Evolutionary conservation across 30 jellyfish, hydroid and myxozoan species (phyloP), one percentile per base, ranked within the genome.

Genomic region (Cassiopea andromeda): DNA sequence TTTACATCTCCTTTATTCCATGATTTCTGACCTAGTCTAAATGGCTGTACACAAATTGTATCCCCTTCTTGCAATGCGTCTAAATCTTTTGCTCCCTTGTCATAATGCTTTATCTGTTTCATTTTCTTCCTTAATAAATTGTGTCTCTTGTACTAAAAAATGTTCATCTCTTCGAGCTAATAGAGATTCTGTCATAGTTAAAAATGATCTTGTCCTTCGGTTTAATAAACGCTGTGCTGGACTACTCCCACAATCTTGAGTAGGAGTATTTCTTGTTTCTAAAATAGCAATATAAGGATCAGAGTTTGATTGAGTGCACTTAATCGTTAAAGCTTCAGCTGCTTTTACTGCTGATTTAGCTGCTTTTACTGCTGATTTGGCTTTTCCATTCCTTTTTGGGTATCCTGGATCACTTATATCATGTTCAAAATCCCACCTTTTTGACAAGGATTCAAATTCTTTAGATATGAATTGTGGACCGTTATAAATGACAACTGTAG

Each of bases 311-410:
- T 71, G 85, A 67, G 84, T 73, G 49, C 83, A 69, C 49, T 83
- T 83, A 73, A 38, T 83, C 85, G 69, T 67, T 73, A 83, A 85
- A 46, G 75, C 74, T 83, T 83, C 9, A 50, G 64, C 64, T 2
- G 64, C 64, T 9, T 50, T 50, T 9, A 50, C 9, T 50, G 9
- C 64, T 2, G 64, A 5, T 50, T 9, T 49, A 57, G 92, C 73
- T 83, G 92, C 70, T 72, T 83, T 83, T 49, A 46, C 92, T 38
- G 92, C 92, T 44, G 92, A 83, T 71, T 83, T 86, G 1, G 92
- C 92, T 82, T 82, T 69, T 17, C 85, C 85, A 82, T 83, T 83
- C 73, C 85, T 43, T 70, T 83, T 68, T 48, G 75, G 84, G 1
- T 83, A 49, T 45, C 85, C 75, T 44, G 87, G 92, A 73, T 50